Percentiles rank a stretch among this genome's conserved stretches.
Conservation (phyloP, 1,140 invertebrate genomes). For the Trichogramma pretiosum region DNA sequence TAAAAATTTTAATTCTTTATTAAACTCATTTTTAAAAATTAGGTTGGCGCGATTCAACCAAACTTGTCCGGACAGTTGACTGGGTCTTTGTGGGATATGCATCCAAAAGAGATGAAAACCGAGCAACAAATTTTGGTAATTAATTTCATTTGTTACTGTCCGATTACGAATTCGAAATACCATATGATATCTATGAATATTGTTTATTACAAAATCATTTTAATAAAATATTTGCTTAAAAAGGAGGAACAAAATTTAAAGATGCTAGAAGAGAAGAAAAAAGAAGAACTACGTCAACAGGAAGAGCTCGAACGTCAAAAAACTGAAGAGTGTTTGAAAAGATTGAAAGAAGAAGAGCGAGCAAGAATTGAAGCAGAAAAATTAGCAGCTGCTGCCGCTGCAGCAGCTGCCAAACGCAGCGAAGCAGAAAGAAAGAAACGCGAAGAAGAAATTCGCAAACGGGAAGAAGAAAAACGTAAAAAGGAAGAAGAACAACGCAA, state of each 20-base stretch:
- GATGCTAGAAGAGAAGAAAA: slow-evolving; percentile 40
- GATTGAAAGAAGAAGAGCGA: slow-evolving; percentile 32
- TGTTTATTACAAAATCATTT: no score
- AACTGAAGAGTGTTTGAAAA: slow-evolving; percentile 37
- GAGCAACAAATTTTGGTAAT: slow-evolving; percentile 47
- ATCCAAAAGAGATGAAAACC: slow-evolving; percentile 46
- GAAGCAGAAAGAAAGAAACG: slow-evolving; percentile 36
- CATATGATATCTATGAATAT: no score
- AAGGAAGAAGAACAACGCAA: slow-evolving; percentile 46
- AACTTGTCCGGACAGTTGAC: slow-evolving; percentile 38
- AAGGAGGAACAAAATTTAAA: slow-evolving; percentile 46
- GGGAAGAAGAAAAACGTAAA: slow-evolving; percentile 37
- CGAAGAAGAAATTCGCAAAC: slow-evolving; percentile 38
- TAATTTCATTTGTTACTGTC: not conserved
- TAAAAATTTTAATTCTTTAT: not conserved
- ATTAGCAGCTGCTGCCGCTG: slow-evolving; percentile 43
- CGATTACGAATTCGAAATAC: not conserved
- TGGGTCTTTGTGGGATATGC: slow-evolving; percentile 39
- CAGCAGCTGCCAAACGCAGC: slow-evolving; percentile 37
- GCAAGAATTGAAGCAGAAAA: slow-evolving; percentile 27
- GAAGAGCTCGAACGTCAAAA: slow-evolving; percentile 35
- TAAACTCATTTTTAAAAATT: not conserved
- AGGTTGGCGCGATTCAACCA: slow-evolving; percentile 35
- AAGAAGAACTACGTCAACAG: slow-evolving; percentile 30
- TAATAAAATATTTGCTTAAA: no score